phyloP scores from a whole-genome alignment of 2,888 invertebrate species.

The Machimus rusticus region DNA sequence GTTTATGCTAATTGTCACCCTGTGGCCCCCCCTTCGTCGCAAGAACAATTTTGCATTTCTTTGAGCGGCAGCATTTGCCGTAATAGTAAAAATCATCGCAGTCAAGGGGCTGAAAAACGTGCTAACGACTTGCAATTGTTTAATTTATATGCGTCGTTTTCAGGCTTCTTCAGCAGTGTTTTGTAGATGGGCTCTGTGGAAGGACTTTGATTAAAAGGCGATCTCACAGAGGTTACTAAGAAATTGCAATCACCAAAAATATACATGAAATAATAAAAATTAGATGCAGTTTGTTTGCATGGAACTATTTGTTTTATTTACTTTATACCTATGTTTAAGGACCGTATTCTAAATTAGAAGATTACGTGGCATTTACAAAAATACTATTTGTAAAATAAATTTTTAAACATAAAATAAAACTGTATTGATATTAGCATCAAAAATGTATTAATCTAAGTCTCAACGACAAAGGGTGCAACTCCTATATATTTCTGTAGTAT shows the following conservation, averaged over 20 bases:
- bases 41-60: constrained; percentile 3
- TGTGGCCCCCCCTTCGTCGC: not conserved
- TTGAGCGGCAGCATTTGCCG: not conserved
- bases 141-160: constrained; percentile 11
- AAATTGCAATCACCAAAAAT: not conserved
- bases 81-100: not conserved
- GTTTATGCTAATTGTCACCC: constrained; percentile 30
- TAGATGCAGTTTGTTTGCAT: no score
- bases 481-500: no score
- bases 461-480: no score
- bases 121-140: constrained; percentile 37
- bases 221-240: not conserved
- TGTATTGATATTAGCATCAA: no score
- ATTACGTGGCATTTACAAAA: no score
- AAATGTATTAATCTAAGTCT: no score
- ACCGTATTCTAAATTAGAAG: no score
- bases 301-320: no score
- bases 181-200: not conserved
- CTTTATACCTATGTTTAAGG: no score
- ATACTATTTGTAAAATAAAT: no score
- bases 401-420: no score
- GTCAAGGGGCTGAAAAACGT: constrained; percentile 8
- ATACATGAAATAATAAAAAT: not conserved
- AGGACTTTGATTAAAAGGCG: not conserved
- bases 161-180: not conserved